phyloP scores from a whole-genome alignment of 2,113 vertebrate species.

The Notechis scutatus region DNA sequence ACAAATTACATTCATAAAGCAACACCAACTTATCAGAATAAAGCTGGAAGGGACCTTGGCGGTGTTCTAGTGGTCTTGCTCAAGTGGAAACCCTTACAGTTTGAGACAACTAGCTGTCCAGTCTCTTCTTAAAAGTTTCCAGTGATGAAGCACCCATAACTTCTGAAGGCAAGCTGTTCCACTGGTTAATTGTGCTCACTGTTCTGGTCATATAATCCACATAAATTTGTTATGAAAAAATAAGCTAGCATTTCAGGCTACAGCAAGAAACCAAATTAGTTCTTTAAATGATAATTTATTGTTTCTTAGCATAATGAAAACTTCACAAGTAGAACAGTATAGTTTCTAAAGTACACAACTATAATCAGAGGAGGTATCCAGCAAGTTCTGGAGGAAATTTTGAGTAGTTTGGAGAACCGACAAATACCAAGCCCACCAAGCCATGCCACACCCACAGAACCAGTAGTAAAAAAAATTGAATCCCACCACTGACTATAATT shows the following conservation, averaged over 20 bases:
- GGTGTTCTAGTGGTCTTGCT: not conserved
- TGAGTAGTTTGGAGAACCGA: too few species aligned
- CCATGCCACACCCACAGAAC: too few species aligned
- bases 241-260: not conserved
- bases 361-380: not conserved
- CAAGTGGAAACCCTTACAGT: not conserved
- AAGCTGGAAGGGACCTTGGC: not conserved
- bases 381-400: too few species aligned
- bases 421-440: too few species aligned
- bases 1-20: constrained; percentile 15
- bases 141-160: not conserved
- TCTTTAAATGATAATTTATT: not conserved
- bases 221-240: not conserved
- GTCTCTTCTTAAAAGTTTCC: not conserved
- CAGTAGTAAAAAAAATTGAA: too few species aligned
- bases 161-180: not conserved
- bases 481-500: not conserved
- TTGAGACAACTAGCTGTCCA: not conserved
- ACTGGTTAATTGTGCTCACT: not conserved
- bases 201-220: not conserved
- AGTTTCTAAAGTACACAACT: not conserved
- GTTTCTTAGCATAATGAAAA: not conserved
- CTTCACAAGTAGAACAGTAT: not conserved
- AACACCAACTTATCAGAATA: not conserved
- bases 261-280: not conserved